Evolutionary conservation across 1,140 invertebrate species (phyloP), one percentile per base, ranked within the genome.

Genomic region (Ericerus pela): DNA sequence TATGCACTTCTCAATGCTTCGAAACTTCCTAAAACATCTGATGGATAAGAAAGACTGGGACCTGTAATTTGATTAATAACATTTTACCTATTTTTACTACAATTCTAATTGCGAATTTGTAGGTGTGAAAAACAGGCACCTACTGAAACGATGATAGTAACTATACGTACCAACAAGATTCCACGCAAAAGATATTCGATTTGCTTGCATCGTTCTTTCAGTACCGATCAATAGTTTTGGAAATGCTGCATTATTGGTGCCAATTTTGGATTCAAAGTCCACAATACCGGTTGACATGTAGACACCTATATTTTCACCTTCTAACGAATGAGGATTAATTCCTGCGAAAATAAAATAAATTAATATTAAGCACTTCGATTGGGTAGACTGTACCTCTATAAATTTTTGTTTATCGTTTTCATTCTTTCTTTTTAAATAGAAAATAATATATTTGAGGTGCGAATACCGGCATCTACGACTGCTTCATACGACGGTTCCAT

Each of bases 1-100:
- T 79, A 71, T n/a, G 80, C 84, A 58, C 79, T 69, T 60, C 77
- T 69, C n/a, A 87, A 63, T 5, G 79, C 79, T 61, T 83, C 68
- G 12, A 83, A 67, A 59, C 80, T 80, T 5, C 80, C 80, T 2
- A 79, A 76, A 70, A 82, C 86, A 12, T 80, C 81, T 24, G 79
- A 79, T 64, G 85, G 82, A 37, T 83, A 74, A 1, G 77, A 70
- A 63, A 75, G 82, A 65, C 80, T 83, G 0, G 83, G 82, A 57
- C 82, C 58, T 47, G 37, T 18, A 47, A 38, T 5, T n/a, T n/a
- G n/a, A n/a, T n/a, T n/a, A n/a, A n/a, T n/a, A n/a, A n/a, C n/a
- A n/a, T n/a, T n/a, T n/a, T n/a, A 38, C 4, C 36, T 16, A 38
- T 6, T 4, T 38, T 16, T 10, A 10, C 30, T n/a, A 10, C 14